Evolutionary conservation across 2,888 invertebrate species (phyloP).

Genomic region (Eristalinus sepulchralis): DNA sequence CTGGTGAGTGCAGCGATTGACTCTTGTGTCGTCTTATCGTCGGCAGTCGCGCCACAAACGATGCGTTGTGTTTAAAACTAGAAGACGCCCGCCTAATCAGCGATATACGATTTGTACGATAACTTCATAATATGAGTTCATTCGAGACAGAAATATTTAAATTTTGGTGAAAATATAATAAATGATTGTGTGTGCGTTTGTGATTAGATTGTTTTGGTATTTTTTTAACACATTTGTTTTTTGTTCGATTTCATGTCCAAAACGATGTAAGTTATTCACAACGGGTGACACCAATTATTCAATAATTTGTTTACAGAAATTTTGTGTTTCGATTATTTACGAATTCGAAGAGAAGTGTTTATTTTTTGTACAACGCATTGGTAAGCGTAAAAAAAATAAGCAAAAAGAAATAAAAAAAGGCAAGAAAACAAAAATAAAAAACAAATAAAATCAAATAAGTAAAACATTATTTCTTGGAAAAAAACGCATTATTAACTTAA

Average conservation of each 20-base stretch:
- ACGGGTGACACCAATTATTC: slow-evolving; percentile 35
- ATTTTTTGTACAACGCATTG: slow-evolving; percentile 52
- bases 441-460: slow-evolving; percentile 14
- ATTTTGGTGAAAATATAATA: slow-evolving; percentile 59
- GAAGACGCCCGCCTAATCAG: slow-evolving; percentile 86
- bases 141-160: slow-evolving; percentile 64
- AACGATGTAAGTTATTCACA: slow-evolving; percentile 39
- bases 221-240: slow-evolving; percentile 18
- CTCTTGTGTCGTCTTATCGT: slow-evolving; percentile 92
- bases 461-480: slow-evolving; percentile 20
- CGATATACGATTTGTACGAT: slow-evolving; percentile 76
- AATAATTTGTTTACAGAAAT: slow-evolving; percentile 11
- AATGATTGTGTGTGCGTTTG: slow-evolving; percentile 48
- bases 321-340: slow-evolving; percentile 18
- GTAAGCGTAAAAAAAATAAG: slow-evolving; percentile 49
- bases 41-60: slow-evolving; percentile 94
- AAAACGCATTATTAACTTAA: slow-evolving; percentile 16
- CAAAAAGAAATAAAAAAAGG: slow-evolving; percentile 30
- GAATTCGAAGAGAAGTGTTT: slow-evolving; percentile 31
- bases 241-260: slow-evolving; percentile 21
- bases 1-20: slow-evolving; percentile 89
- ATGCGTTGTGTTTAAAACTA: slow-evolving; percentile 96
- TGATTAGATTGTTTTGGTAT: slow-evolving; percentile 24
- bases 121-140: slow-evolving; percentile 72
- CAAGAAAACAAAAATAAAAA: slow-evolving; percentile 21